phyloP scores from a whole-genome alignment of 2,888 invertebrate species.

The Mesochorus sp. region DNA sequence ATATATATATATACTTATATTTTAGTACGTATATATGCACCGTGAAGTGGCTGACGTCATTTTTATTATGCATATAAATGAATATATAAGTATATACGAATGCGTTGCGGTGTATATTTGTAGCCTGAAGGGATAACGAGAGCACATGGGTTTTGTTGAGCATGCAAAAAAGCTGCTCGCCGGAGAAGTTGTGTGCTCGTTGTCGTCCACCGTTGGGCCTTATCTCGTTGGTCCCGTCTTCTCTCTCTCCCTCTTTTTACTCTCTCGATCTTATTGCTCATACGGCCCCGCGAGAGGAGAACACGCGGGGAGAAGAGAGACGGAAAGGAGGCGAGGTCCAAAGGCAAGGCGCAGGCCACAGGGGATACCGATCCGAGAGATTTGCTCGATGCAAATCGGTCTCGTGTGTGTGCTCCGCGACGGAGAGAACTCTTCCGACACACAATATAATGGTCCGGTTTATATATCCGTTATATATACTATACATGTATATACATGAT shows the following conservation, averaged over 20 bases:
- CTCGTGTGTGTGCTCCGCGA: constrained; percentile 40
- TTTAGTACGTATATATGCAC: too few relatives aligned
- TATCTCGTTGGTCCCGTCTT: constrained; percentile 59
- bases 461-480: constrained; percentile 16
- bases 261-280: constrained; percentile 6
- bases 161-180: constrained; percentile 35
- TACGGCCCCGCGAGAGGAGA: constrained; percentile 47
- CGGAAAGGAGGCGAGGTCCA: constrained; percentile 28
- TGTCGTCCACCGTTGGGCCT: constrained; percentile 51
- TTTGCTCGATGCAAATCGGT: constrained; percentile 63
- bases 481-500: not conserved
- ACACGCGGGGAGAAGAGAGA: constrained; percentile 24
- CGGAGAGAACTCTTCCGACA: constrained; percentile 56
- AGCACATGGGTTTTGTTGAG: constrained; percentile 54
- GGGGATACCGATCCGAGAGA: constrained; percentile 62
- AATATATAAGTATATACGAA: not conserved
- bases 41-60: constrained; percentile 58
- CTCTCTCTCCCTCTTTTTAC: constrained; percentile 3
- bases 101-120: constrained; percentile 34
- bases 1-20: too few relatives aligned
- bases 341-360: constrained; percentile 26
- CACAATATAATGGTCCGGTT: constrained; percentile 60
- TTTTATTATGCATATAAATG: constrained; percentile 54
- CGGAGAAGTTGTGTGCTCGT: constrained; percentile 47
- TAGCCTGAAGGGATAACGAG: constrained; percentile 56